Percentiles rank a stretch among this genome's conserved stretches.
Evolutionary conservation across 1,140 invertebrate species (phyloP).

Genomic region (Psix sp.): DNA sequence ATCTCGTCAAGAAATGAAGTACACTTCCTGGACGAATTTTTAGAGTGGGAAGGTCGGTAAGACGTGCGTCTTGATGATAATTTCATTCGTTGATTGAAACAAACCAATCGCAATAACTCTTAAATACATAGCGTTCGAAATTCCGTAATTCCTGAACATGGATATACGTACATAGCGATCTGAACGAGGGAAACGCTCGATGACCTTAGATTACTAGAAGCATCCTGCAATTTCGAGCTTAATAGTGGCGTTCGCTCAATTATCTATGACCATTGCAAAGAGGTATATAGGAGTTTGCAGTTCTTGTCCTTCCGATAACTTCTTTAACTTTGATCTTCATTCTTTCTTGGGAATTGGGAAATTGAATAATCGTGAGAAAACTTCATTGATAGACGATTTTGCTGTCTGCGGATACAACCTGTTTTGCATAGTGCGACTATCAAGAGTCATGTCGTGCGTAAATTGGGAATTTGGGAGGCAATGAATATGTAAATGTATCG

Average conservation of each 20-base stretch:
- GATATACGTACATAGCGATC: conserved; percentile 35
- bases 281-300: conserved; percentile 54
- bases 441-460: too few relatives aligned
- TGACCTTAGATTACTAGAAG: conserved; percentile 64
- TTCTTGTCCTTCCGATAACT: conserved; percentile 30
- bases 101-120: conserved; percentile 36
- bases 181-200: conserved; percentile 54
- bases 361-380: conserved; percentile 35
- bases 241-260: conserved; percentile 67
- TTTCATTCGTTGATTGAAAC: conserved; percentile 52
- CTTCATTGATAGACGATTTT: conserved; percentile 2
- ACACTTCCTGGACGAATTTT: conserved; percentile 30
- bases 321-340: conserved; percentile 26
- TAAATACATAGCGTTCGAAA: conserved; percentile 38
- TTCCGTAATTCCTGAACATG: conserved; percentile 46
- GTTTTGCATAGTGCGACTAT: too few relatives aligned
- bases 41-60: conserved; percentile 18
- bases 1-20: neutral
- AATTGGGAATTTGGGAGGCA: too few relatives aligned
- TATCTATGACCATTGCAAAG: conserved; percentile 58
- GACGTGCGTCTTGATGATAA: conserved; percentile 21
- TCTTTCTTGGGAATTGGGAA: conserved; percentile 30
- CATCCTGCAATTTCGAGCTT: conserved; percentile 67
- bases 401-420: too few relatives aligned
- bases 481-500: too few relatives aligned